Percentiles rank a stretch among this genome's conserved stretches.
Evolutionary conservation across 2,113 vertebrate species (phyloP).

Genomic region (Mormyrus lacerda): DNA sequence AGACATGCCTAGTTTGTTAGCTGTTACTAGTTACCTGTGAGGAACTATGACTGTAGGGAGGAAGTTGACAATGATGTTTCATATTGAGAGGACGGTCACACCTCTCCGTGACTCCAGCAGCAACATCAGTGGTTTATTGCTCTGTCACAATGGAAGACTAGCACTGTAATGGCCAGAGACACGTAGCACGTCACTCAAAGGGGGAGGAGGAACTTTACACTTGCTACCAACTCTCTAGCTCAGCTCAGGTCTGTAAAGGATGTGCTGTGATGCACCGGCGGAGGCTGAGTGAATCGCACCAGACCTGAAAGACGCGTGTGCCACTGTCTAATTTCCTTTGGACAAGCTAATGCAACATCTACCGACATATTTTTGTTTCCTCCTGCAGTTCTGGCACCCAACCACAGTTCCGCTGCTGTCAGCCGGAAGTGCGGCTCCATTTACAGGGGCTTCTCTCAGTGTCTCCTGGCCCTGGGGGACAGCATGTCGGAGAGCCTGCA

Average conservation of each 20-base stretch:
- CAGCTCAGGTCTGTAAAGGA: background rate
- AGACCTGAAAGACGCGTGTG: background rate
- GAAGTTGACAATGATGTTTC: too few relatives aligned
- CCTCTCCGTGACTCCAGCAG: background rate
- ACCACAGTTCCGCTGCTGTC: constrained; percentile 50
- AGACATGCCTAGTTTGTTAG: background rate
- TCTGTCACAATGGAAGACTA: background rate
- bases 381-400: constrained; percentile 51
- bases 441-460: constrained; percentile 88
- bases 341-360: background rate
- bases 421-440: constrained; percentile 75
- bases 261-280: background rate
- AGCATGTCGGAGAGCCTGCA: constrained; percentile 66
- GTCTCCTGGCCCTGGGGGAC: constrained; percentile 86
- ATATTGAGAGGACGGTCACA: background rate
- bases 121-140: background rate
- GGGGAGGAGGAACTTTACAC: background rate
- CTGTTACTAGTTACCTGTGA: background rate
- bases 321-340: background rate
- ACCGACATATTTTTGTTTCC: background rate
- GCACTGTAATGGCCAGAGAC: background rate
- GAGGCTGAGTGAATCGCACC: background rate
- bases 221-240: background rate
- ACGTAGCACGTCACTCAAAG: background rate
- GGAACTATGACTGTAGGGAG: background rate